Conservation (phyloP, 2,888 invertebrate genomes). For the Hemaris fuciformis region DNA sequence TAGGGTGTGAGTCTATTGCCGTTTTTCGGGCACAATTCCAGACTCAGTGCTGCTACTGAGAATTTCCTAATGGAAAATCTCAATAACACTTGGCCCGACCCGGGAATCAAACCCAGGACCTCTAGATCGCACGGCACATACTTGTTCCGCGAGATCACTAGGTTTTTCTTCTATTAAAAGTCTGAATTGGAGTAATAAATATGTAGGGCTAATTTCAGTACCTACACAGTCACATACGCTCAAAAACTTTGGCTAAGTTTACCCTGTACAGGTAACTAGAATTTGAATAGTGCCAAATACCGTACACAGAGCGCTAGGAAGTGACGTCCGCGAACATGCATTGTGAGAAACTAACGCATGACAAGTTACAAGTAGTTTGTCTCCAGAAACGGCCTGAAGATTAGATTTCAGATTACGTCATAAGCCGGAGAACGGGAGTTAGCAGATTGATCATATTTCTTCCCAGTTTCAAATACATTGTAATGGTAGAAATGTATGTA, state of each 20-base stretch:
- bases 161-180: too few relatives aligned
- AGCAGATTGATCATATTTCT: conserved; percentile 46
- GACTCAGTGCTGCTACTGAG: too few relatives aligned
- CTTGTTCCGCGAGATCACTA: too few relatives aligned
- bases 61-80: too few relatives aligned
- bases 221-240: neutral
- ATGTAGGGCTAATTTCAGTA: too few relatives aligned
- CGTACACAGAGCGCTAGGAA: neutral
- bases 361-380: conserved; percentile 53
- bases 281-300: neutral
- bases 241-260: neutral
- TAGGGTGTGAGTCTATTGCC: too few relatives aligned
- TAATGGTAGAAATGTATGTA: neutral
- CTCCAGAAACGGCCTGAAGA: conserved; percentile 50
- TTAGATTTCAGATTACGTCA: conserved; percentile 58
- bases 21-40: too few relatives aligned
- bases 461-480: conserved; percentile 14
- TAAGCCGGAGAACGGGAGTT: conserved; percentile 43
- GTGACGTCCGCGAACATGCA: neutral
- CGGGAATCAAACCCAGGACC: too few relatives aligned
- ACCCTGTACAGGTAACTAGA: neutral
- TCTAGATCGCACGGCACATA: too few relatives aligned
- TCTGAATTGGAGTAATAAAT: too few relatives aligned
- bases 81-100: too few relatives aligned
- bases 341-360: conserved; percentile 36